These are phyloP conservation scores for Archivesica marissinica DNA, from an alignment of 1,140 invertebrate species.

Conservation along the genomic window DNA sequence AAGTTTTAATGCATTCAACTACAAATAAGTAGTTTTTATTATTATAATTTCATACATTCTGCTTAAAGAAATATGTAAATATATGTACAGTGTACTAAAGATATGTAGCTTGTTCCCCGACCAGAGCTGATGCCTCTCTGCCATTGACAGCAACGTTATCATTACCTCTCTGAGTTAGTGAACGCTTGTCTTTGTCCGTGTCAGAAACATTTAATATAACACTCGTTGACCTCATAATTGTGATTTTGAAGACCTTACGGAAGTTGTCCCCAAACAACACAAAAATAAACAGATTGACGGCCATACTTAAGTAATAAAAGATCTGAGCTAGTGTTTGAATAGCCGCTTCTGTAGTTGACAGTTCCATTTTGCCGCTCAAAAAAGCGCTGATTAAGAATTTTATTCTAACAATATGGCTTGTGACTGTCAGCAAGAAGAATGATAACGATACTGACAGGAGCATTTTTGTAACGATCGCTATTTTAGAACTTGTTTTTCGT, in stretches of 20 bases:
- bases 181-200: too few relatives aligned
- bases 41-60: too few relatives aligned
- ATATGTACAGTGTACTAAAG: too few relatives aligned
- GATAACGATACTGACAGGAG: slow-evolving; percentile 91
- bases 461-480: slow-evolving; percentile 88
- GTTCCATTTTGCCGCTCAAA: slow-evolving; percentile 10
- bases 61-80: too few relatives aligned
- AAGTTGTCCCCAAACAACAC: slow-evolving; percentile 80
- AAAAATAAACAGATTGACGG: slow-evolving; percentile 93
- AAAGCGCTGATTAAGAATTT: slow-evolving; percentile 72
- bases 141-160: too few relatives aligned
- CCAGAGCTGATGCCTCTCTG: too few relatives aligned
- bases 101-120: too few relatives aligned
- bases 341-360: slow-evolving; percentile 64
- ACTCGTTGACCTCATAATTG: too few relatives aligned
- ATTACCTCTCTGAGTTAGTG: too few relatives aligned
- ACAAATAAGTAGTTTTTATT: too few relatives aligned
- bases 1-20: too few relatives aligned
- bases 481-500: slow-evolving; percentile 82
- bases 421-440: slow-evolving; percentile 92
- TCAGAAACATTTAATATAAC: too few relatives aligned
- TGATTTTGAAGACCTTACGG: slow-evolving; percentile 63
- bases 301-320: slow-evolving; percentile 92
- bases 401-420: slow-evolving; percentile 84
- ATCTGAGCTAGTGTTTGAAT: slow-evolving; percentile 86